Evolutionary conservation across 2,888 invertebrate genomes (phyloP), one percentile per base, ranked within the genome.

Genomic region (Brachypterus glaber): DNA sequence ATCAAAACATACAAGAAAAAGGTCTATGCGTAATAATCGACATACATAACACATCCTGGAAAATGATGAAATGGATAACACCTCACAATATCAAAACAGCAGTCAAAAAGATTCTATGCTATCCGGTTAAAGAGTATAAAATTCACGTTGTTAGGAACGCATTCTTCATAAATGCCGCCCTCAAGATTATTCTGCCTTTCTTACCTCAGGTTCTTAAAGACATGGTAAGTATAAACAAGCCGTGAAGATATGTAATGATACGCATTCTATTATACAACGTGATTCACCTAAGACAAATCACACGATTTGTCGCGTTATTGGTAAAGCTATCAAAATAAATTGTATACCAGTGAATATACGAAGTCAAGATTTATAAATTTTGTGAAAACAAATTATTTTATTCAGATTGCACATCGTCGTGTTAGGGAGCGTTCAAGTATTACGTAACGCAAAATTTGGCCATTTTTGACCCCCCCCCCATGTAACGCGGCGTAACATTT

Each of bases 1-100:
- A 59, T 26, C 8, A 27, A 27, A 27, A 27, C 12, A 27, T 27
- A 11, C 8, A 27, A 27, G 12, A 27, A 5, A n/a, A n/a, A n/a
- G 67, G 67, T 3, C 37, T 66, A 5, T 59, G 63, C 32, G 49
- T 60, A 12, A 48, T 67, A 4, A 39, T 66, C 3, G 67, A 67
- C 43, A 52, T 64, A 12, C 46, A 49, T 3, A 54, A 55, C 31
- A 52, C 54, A 21, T 48, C 58, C 1, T 54, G 51, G 50, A 54
- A 47, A 35, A 11, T 59, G 29, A 46, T 60, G 29, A 55, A 51
- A 40, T 64, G 63, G 63, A 30, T 60, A 8, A 60, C 59, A 3
- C 64, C 63, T 2, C 26, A 43, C 4, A 59, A 59, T 36, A 47
- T 62, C 2, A 52, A 48, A 39, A 47, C 51, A 11, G 36, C 40